A percentile compares a stretch with the other conserved stretches of the same genome.
These are phyloP conservation scores for Sycobia sp. DNA, from an alignment of 1,140 invertebrate species.

Conservation along the genomic window DNA sequence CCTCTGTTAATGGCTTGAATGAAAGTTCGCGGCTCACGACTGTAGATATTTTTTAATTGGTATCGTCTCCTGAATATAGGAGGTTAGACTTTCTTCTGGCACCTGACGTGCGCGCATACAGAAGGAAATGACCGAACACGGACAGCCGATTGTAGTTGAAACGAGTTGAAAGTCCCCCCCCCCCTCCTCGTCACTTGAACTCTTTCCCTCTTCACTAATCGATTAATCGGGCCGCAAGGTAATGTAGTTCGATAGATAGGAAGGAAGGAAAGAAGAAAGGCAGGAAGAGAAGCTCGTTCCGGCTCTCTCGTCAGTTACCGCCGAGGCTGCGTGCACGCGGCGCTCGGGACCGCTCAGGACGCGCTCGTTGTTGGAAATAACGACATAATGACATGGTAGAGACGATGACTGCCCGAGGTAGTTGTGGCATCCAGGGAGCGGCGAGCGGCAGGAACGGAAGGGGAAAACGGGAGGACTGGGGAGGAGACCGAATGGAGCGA, in stretches of 20 bases:
- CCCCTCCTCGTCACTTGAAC: too few species aligned
- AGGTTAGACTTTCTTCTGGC: too few species aligned
- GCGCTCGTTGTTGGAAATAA: constrained; percentile 61
- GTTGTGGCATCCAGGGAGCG: constrained; percentile 34
- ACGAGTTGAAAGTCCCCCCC: too few species aligned
- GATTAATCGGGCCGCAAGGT: constrained; percentile 12
- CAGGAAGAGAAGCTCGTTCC: not conserved
- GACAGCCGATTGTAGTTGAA: too few species aligned
- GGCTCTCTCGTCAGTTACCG: not conserved
- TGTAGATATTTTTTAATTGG: too few species aligned
- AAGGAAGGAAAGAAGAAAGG: constrained; percentile 10
- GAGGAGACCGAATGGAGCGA: not conserved
- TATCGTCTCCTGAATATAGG: too few species aligned
- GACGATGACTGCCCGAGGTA: constrained; percentile 50
- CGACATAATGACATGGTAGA: constrained; percentile 60
- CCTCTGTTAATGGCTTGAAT: too few species aligned
- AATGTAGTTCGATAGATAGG: not conserved
- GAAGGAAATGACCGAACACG: too few species aligned
- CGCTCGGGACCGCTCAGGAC: constrained; percentile 40
- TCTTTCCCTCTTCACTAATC: constrained; percentile 5
- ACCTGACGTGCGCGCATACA: too few species aligned
- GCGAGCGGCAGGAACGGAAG: constrained; percentile 5
- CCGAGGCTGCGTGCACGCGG: not conserved
- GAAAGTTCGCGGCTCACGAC: too few species aligned
- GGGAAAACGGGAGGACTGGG: not conserved